Percentiles rank a stretch among this genome's conserved stretches.
phyloP scores from a whole-genome alignment of 2,888 invertebrate genomes.

The Acleris laterana region DNA sequence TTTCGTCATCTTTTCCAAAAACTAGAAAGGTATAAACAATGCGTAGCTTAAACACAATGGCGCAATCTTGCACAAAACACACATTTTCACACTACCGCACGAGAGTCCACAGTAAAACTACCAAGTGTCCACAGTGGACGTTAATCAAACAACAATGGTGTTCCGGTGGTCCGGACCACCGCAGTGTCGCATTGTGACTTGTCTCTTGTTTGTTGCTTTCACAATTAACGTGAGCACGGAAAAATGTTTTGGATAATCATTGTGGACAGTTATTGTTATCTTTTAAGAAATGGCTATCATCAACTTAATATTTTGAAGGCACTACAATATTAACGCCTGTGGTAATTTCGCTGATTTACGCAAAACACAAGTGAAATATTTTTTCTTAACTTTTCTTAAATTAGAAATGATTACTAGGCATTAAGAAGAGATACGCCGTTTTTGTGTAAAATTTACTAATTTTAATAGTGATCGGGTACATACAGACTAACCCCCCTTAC shows the following conservation, averaged over 20 bases:
- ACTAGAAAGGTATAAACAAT: background rate
- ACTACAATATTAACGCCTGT: too few species aligned
- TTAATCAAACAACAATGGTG: conserved; percentile 67
- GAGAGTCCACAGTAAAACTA: conserved; percentile 38
- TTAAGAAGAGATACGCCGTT: too few species aligned
- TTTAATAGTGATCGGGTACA: too few species aligned
- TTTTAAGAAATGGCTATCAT: too few species aligned
- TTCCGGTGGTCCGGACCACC: conserved; percentile 46
- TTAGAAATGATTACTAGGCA: too few species aligned
- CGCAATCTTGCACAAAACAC: conserved; percentile 10
- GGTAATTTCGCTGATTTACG: too few species aligned
- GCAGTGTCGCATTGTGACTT: conserved; percentile 20
- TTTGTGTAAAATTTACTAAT: too few species aligned
- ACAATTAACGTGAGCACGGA: conserved; percentile 69
- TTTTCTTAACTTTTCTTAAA: too few species aligned
- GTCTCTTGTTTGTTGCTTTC: conserved; percentile 76
- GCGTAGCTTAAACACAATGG: background rate
- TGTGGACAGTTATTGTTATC: conserved; percentile 8
- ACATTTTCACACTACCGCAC: conserved; percentile 17
- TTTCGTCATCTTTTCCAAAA: background rate
- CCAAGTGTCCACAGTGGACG: conserved; percentile 44
- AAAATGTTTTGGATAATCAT: conserved; percentile 44
- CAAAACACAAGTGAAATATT: too few species aligned
- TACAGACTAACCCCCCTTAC: too few species aligned
- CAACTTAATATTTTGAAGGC: too few species aligned